Percentiles rank a stretch among this genome's conserved stretches.
phyloP scores from a whole-genome alignment of 2,888 invertebrate species.

The Cheilosia vernalis region DNA sequence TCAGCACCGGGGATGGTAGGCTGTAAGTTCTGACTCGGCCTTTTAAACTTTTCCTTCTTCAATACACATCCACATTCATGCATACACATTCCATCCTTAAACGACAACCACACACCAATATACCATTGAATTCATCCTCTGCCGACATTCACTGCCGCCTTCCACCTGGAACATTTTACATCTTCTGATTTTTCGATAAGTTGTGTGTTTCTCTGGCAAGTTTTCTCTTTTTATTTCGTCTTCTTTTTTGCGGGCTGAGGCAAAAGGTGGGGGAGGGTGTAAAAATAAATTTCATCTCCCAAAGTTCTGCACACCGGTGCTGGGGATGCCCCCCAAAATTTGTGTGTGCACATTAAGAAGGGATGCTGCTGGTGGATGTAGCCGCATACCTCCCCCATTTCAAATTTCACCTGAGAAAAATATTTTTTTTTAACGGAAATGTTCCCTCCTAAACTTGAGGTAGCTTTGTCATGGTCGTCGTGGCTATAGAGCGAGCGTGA shows the following conservation, averaged over 20 bases:
- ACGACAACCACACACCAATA: constrained; percentile 41
- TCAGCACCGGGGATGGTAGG: constrained; percentile 52
- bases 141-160: background rate
- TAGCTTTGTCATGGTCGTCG: constrained; percentile 37
- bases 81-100: constrained; percentile 40
- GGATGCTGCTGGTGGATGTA: constrained; percentile 16
- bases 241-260: background rate
- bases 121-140: constrained; percentile 39
- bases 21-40: constrained; percentile 65
- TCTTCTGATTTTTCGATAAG: constrained; percentile 72
- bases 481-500: constrained; percentile 6
- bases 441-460: constrained; percentile 43
- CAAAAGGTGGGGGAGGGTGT: constrained; percentile 15
- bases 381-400: constrained; percentile 28
- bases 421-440: constrained; percentile 46
- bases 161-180: constrained; percentile 59
- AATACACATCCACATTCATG: background rate
- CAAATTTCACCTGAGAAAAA: constrained; percentile 53
- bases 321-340: constrained; percentile 33
- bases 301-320: constrained; percentile 38
- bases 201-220: constrained; percentile 51
- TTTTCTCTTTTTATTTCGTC: constrained; percentile 25
- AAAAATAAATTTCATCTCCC: constrained; percentile 65
- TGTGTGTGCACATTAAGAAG: constrained; percentile 10
- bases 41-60: constrained; percentile 66